Evolutionary conservation across 92 coral and sea anemone genomes (phyloP), one percentile per base, ranked within the genome.

Genomic region (Epizoanthus scotinus): DNA sequence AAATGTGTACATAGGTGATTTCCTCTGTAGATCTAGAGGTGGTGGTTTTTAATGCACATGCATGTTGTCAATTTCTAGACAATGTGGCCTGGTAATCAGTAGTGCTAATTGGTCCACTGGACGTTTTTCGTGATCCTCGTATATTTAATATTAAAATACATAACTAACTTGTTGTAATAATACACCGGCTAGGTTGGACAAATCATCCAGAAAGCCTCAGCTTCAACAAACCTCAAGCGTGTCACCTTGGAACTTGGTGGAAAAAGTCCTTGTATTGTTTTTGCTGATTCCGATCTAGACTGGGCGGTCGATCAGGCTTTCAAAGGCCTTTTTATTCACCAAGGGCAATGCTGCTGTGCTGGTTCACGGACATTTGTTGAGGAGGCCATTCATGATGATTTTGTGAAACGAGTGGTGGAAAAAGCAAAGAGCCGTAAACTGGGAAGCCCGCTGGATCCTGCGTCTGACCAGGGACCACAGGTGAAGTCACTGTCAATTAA

Each of bases 191-290:
- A 94, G 98, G 88, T 90, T 57, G 98, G 98, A 17, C 87, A 84
- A 70, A 21, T 95, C 42, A 85, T 95, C 65, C 98, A 91, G 54
- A 89, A 89, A 70, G 98, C 99, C 5, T 90, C 98, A 10, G 99
- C 92, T 10, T 83, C 91, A 44, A 89, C 92, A 21, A 95, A 95
- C 62, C 80, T 95, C 56, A 95, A 95, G 79, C 91, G 91, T 40
- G 93, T 94, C 29, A 87, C 94, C n/a, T 83, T 95, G 67, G 99
- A 95, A 72, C 96, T 93, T 67, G 99, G 99, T 20, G 99, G 99
- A 22, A 95, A 95, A 79, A 95, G 98, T 71, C 99, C 99, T 2
- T 91, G 90, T 79, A 86, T 95, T 14, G 94, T 95, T 22, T 93
- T 95, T 86, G 91, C 95, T 10, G 98, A 95, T 82, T 82, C 90